These are phyloP conservation scores for Erethizon dorsatum DNA, from an alignment of 2,797 vertebrate genomes.

Conservation along the genomic window DNA sequence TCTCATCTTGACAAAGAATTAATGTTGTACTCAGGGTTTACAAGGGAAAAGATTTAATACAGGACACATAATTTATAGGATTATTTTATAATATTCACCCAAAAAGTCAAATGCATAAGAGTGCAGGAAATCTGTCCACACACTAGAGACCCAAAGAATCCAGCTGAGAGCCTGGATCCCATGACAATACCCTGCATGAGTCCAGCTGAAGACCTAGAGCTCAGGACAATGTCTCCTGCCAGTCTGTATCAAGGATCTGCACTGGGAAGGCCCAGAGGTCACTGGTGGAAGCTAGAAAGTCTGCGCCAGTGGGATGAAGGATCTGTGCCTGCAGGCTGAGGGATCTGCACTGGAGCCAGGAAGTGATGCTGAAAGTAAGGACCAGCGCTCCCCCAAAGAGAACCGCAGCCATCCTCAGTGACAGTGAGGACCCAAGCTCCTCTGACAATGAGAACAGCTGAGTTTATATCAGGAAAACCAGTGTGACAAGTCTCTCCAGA, in stretches of 20 bases:
- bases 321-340: background rate
- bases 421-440: background rate
- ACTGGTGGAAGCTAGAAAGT: background rate
- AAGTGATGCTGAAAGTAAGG: background rate
- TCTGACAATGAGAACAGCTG: background rate
- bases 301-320: background rate
- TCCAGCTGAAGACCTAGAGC: background rate
- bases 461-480: background rate
- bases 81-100: background rate
- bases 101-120: background rate
- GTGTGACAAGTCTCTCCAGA: background rate
- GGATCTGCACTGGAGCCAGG: background rate
- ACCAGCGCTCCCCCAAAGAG: background rate
- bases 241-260: background rate
- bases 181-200: background rate
- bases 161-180: background rate
- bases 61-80: background rate
- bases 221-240: background rate
- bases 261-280: background rate
- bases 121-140: background rate
- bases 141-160: background rate
- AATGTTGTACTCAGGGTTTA: background rate
- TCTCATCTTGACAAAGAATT: background rate
- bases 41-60: background rate
- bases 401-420: background rate